A percentile compares a stretch with the other conserved stretches of the same genome.
Conservation (phyloP, 2,797 vertebrate species). For the Rhinatrema bivittatum region DNA sequence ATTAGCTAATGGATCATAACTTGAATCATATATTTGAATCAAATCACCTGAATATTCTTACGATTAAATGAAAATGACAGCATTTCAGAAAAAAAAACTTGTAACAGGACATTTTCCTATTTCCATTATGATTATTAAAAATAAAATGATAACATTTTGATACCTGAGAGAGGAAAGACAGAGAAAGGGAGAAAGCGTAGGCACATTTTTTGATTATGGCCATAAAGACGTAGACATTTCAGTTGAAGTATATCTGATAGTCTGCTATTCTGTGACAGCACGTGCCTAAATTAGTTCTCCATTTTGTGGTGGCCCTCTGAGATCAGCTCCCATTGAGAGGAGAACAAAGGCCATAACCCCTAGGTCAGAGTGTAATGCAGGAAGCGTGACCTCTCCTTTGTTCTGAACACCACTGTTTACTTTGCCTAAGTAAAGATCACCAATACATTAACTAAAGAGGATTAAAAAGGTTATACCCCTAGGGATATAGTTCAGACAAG, state of each 20-base stretch:
- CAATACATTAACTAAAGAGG: constrained; percentile 86
- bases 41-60: too few species aligned
- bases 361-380: constrained; percentile 84
- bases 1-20: too few species aligned
- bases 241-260: constrained; percentile 30
- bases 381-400: constrained; percentile 75
- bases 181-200: too few species aligned
- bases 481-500: constrained; percentile 48
- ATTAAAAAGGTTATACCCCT: constrained; percentile 81
- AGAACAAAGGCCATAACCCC: constrained; percentile 86
- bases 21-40: too few species aligned
- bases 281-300: constrained; percentile 90
- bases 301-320: constrained; percentile 73
- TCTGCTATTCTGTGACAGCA: constrained; percentile 48
- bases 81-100: too few species aligned
- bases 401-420: constrained; percentile 77
- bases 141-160: too few species aligned
- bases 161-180: too few species aligned
- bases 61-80: too few species aligned
- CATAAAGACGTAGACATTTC: too few species aligned
- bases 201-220: too few species aligned
- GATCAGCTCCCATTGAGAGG: constrained; percentile 78
- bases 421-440: constrained; percentile 87
- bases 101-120: too few species aligned
- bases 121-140: too few species aligned